These are phyloP conservation scores for Amaurobius ferox DNA, from an alignment of 2,888 invertebrate species.

Conservation along the genomic window DNA sequence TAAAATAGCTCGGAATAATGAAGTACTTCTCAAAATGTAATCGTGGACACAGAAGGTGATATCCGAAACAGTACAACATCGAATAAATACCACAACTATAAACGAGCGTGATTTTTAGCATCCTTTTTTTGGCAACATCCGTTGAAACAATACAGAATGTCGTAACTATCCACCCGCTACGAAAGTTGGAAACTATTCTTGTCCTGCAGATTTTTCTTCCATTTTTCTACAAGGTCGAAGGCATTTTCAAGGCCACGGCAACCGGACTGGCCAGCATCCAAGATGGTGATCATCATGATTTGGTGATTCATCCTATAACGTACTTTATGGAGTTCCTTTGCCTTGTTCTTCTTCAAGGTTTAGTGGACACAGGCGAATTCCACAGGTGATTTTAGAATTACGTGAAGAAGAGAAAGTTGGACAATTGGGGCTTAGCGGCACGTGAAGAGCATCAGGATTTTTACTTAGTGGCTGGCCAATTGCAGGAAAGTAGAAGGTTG, in stretches of 20 bases:
- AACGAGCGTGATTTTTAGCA: too few species aligned
- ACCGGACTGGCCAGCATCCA: slow-evolving; percentile 24
- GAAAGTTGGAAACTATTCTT: neutral
- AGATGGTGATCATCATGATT: slow-evolving; percentile 9
- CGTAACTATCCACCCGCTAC: too few species aligned
- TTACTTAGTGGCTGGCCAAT: too few species aligned
- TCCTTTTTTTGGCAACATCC: neutral
- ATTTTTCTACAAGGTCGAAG: slow-evolving; percentile 54
- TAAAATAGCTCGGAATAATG: too few species aligned
- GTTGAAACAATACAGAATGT: too few species aligned
- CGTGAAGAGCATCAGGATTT: too few species aligned
- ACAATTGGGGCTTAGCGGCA: slow-evolving; percentile 9
- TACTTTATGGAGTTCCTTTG: slow-evolving; percentile 25
- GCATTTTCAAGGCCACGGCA: slow-evolving; percentile 48
- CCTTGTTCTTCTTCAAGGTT: slow-evolving; percentile 36
- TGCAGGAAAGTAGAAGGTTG: too few species aligned
- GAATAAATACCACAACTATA: too few species aligned
- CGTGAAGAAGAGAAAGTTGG: neutral
- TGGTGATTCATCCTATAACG: slow-evolving; percentile 27
- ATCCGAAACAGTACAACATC: too few species aligned
- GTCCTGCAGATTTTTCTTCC: neutral
- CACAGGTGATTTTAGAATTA: neutral
- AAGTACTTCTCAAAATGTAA: too few species aligned
- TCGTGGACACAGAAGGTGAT: too few species aligned
- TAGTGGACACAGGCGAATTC: slow-evolving; percentile 26